Evolutionary conservation across 37 sponge, comb jelly and placozoan species (phyloP).

Genomic region (Geodia barretti): DNA sequence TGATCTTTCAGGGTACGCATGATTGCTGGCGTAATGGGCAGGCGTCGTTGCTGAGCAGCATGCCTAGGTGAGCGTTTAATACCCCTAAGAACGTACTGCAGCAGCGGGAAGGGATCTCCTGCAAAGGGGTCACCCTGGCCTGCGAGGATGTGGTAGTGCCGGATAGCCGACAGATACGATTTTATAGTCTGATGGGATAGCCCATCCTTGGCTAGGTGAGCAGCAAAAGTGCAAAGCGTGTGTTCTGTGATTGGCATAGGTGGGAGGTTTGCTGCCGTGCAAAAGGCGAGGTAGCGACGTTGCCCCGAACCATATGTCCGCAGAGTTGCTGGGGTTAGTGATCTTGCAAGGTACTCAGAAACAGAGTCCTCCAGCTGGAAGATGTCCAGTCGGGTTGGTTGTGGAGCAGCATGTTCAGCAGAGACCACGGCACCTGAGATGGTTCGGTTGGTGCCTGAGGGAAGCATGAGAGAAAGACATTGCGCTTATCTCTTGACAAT

Average conservation of each 20-base stretch:
- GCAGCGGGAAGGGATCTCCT: not conserved
- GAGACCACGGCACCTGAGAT: too few species aligned
- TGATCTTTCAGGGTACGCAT: not conserved
- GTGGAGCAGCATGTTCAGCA: too few species aligned
- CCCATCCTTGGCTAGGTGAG: not conserved
- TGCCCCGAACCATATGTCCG: constrained; percentile 3
- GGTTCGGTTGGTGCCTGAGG: too few species aligned
- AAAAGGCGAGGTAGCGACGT: constrained; percentile 21
- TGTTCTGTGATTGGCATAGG: constrained; percentile 29
- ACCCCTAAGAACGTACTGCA: constrained; percentile 24
- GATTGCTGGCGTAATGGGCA: constrained; percentile 45
- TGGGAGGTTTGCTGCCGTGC: not conserved
- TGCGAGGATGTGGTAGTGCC: constrained; percentile 17
- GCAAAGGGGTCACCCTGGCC: constrained; percentile 35
- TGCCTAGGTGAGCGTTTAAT: not conserved
- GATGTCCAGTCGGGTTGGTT: too few species aligned
- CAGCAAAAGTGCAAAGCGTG: constrained; percentile 12
- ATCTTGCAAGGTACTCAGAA: not conserved
- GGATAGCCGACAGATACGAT: constrained; percentile 43
- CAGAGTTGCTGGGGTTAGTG: not conserved
- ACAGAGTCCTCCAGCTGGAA: constrained; percentile 38
- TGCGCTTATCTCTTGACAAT: too few species aligned
- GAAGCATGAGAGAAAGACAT: too few species aligned
- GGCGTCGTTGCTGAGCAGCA: not conserved
- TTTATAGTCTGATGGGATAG: constrained; percentile 35